Evolutionary conservation across 2,888 invertebrate species (phyloP), one percentile per base, ranked within the genome.

Genomic region (Parnassius apollo): DNA sequence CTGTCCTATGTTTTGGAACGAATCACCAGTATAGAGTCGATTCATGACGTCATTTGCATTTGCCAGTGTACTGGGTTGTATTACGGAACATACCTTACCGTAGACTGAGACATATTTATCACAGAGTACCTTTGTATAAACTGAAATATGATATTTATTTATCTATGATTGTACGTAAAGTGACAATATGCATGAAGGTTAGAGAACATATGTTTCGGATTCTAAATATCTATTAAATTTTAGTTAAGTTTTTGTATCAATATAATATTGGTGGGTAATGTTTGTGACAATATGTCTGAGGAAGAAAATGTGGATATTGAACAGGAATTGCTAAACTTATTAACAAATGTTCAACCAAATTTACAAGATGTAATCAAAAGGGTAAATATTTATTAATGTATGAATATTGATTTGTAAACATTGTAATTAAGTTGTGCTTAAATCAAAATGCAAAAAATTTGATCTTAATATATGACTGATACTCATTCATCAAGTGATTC

Each of bases 351-450:
- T 42, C 92, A 93, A 68, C 93, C 93, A 2, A 88, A 92, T 73
- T 85, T 93, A 65, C 93, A 93, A 80, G 93, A 93, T 75, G 92
- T 93, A 85, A 88, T 93, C 74, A 93, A 92, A 82, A 85, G 93
- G 83, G 94, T 93, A 85, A 90, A 85, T 85, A 81, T 72, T 67
- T 65, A 66, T 56, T 57, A 58, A 56, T 57, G 53, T 59, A 45
- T 22, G 9, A 54, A 35, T 51, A 52, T 35, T 51, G 7, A 35
- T 35, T 35, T 35, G 35, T 35, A 35, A 35, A 35, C 35, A 35
- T 35, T 35, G 35, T 35, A 35, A 35, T 35, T 35, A 35, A 35
- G 35, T 35, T 35, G 3, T 4, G 4, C 25, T 25, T 35, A 35
- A 7, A 35, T 35, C 35, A 35, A 7, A 7, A 35, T 35, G 4